These are phyloP conservation scores for Nixonia krombeini DNA, from an alignment of 1,140 invertebrate genomes.

Conservation along the genomic window DNA sequence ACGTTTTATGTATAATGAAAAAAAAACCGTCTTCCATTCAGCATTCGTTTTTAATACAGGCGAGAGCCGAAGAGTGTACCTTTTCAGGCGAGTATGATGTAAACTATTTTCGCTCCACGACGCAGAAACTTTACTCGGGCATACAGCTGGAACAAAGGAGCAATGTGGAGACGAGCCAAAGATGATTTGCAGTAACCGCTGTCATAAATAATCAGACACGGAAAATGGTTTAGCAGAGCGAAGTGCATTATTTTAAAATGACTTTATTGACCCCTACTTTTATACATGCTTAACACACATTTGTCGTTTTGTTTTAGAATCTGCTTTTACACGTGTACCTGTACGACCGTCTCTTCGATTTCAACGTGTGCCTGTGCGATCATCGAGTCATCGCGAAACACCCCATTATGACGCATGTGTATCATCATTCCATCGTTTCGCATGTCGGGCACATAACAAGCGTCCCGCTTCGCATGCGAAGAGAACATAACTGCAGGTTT, in stretches of 20 bases:
- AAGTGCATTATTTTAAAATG: constrained; percentile 64
- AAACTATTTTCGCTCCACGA: no score
- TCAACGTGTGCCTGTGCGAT: constrained; percentile 8
- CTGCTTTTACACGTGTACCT: constrained; percentile 57
- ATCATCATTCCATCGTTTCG: constrained; percentile 7
- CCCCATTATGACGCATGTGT: constrained; percentile 1
- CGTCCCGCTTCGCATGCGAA: not conserved
- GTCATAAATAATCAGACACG: not conserved
- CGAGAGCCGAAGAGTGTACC: no score
- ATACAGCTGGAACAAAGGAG: no score
- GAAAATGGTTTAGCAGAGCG: no score
- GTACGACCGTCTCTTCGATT: constrained; percentile 52
- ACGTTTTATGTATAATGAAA: no score
- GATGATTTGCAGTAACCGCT: no score
- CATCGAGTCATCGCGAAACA: no score
- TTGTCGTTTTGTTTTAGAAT: constrained; percentile 57
- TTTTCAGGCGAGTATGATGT: no score
- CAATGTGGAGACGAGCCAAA: no score
- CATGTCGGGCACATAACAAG: constrained; percentile 2
- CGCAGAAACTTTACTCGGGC: no score
- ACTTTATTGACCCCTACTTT: constrained; percentile 68
- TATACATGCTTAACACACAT: constrained; percentile 65
- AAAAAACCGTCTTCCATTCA: no score
- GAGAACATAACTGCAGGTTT: not conserved
- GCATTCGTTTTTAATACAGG: no score